phyloP scores from a whole-genome alignment of 2,888 invertebrate genomes.

The Epirrhoe tristata region DNA sequence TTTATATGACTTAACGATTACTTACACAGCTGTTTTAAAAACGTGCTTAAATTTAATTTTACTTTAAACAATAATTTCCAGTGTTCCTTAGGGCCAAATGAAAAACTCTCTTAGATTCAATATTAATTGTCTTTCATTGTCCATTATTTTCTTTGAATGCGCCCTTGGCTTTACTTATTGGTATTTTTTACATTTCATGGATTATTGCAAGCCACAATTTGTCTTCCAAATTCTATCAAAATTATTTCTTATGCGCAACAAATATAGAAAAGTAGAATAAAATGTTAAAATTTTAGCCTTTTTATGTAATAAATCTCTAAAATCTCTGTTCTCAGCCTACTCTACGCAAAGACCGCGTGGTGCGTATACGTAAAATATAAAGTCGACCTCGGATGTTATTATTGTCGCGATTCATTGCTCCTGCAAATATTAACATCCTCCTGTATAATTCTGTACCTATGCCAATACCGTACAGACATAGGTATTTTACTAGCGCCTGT shows the following conservation, averaged over 20 bases:
- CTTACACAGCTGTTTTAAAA: constrained; percentile 18
- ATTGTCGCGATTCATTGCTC: constrained; percentile 33
- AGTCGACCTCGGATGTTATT: constrained; percentile 38
- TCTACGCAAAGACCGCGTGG: constrained; percentile 37
- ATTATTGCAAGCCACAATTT: too few species aligned
- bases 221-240: too few species aligned
- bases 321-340: constrained; percentile 32
- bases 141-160: too few species aligned
- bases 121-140: too few species aligned
- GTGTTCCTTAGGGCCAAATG: not conserved
- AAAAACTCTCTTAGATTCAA: too few species aligned
- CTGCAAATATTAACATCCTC: constrained; percentile 29
- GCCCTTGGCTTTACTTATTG: too few species aligned
- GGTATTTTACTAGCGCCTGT: not conserved
- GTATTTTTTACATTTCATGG: too few species aligned
- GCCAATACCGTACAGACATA: not conserved
- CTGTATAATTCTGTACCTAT: constrained; percentile 21
- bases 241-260: too few species aligned
- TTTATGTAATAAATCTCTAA: too few species aligned
- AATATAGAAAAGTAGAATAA: too few species aligned
- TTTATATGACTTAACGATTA: constrained; percentile 3
- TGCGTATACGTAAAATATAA: constrained; percentile 40
- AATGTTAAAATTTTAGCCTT: too few species aligned
- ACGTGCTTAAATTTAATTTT: constrained; percentile 4
- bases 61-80: not conserved